Conservation (phyloP, 1,140 invertebrate genomes). For the Ceratina calcarata region DNA sequence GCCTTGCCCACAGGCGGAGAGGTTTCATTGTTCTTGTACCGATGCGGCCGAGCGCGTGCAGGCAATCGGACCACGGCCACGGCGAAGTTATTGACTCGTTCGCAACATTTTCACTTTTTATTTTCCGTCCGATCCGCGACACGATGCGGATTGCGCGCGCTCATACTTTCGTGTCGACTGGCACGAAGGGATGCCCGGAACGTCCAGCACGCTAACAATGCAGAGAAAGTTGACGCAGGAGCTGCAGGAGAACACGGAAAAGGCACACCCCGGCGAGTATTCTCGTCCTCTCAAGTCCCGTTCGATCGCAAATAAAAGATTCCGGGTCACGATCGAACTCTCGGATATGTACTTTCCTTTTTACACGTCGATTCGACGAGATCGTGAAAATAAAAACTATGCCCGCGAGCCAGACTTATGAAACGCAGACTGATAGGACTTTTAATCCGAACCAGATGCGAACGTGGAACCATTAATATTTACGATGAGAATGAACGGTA, state of each 20-base stretch:
- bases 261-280: slow-evolving; percentile 70
- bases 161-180: background rate
- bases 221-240: slow-evolving; percentile 58
- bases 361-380: background rate
- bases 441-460: background rate
- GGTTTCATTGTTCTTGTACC: background rate
- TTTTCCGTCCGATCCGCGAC: background rate
- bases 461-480: slow-evolving; percentile 5
- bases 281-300: slow-evolving; percentile 61
- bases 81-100: slow-evolving; percentile 26
- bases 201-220: slow-evolving; percentile 66
- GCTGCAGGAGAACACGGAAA: slow-evolving; percentile 67
- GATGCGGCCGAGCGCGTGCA: background rate
- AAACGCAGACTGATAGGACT: background rate
- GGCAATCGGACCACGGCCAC: background rate
- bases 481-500: background rate
- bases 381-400: background rate
- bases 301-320: slow-evolving; percentile 5
- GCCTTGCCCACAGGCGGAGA: background rate
- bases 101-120: background rate
- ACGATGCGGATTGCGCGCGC: background rate
- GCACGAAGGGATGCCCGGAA: slow-evolving; percentile 47
- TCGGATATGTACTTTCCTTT: slow-evolving; percentile 28
- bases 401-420: background rate
- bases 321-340: slow-evolving; percentile 16